Evolutionary conservation across 2,113 vertebrate species (phyloP).

Genomic region (Oxyura jamaicensis): DNA sequence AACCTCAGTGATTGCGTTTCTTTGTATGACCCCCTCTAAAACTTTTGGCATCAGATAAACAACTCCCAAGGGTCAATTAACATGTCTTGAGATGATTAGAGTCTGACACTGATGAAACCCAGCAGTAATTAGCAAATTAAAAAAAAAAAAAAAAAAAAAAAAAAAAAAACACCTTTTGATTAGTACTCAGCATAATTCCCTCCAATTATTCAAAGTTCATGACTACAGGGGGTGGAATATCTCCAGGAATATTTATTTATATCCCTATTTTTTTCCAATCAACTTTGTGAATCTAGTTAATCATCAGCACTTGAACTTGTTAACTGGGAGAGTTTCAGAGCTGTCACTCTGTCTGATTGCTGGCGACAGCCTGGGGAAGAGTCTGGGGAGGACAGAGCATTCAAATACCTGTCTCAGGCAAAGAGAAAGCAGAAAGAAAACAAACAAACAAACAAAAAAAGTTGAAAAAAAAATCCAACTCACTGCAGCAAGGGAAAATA

Average conservation of each 20-base stretch:
- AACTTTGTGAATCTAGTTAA: slow-evolving; percentile 79
- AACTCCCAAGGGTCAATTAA: slow-evolving; percentile 85
- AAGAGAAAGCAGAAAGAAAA: not conserved
- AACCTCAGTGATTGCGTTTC: slow-evolving; percentile 57
- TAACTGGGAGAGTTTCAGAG: slow-evolving; percentile 60
- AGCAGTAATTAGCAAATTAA: slow-evolving; percentile 85
- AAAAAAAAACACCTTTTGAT: slow-evolving; percentile 75
- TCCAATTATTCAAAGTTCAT: slow-evolving; percentile 89
- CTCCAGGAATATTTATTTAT: slow-evolving; percentile 88
- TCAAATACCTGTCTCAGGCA: slow-evolving; percentile 16
- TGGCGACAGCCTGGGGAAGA: slow-evolving; percentile 34
- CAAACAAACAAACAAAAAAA: not conserved
- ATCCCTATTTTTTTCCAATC: slow-evolving; percentile 79
- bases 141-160: slow-evolving; percentile 61
- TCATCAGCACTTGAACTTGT: slow-evolving; percentile 75
- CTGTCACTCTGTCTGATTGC: slow-evolving; percentile 73
- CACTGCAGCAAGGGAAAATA: slow-evolving; percentile 41
- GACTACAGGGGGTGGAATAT: slow-evolving; percentile 83
- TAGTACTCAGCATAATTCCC: slow-evolving; percentile 87
- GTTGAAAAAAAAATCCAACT: not conserved
- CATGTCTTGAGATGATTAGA: slow-evolving; percentile 86
- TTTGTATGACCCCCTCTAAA: slow-evolving; percentile 66
- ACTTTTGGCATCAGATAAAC: slow-evolving; percentile 70
- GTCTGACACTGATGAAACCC: slow-evolving; percentile 85
- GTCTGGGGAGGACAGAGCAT: slow-evolving; percentile 33